Base-by-base conservation (phyloP, 1,140 invertebrate genomes). In the Temnothorax longispinosus region DNA sequence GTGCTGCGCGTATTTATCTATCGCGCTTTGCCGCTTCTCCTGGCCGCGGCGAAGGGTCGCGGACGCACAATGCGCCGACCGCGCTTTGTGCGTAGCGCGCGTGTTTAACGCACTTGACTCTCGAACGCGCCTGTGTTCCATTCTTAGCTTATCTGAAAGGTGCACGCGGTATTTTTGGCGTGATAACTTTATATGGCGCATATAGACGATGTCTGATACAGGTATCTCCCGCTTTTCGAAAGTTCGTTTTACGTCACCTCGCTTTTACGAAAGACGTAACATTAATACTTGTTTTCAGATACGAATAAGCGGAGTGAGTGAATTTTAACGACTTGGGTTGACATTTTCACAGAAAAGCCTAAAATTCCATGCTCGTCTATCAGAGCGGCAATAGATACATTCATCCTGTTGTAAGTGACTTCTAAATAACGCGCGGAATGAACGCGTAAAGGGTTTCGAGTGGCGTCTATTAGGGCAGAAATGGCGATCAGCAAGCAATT, bases 401-500 rank as follows among this genome's bases (percentile, higher is more conserved):
- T 56, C 64, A 50, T 15, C 27, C 27, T 75, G 67, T 87, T 88
- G 64, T 62, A 84, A 52, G 64, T 82, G 77, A 87, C 8, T 44
- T 72, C 21, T 67, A 76, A 89, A 87, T 77, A 87, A 76, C 84
- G 84, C 50, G 67, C 67, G 58, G 65, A 58, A 58, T 72, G 54
- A 65, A 65, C 60, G 11, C 10, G 18, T 4, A 87, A 41, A 89
- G 80, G 89, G 75, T 89, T 88, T 90, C 87, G 84, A 67, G 84
- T 56, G 50, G 75, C 67, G 60, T 87, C 86, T 88, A 85, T 90
- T 87, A 90, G 78, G 38, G 62, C 75, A 85, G 35, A 85, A 80
- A 6, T 89, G 82, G 82, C 88, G 74, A 76, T 87, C 85, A 62
- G 85, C 81, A 81, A 62, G 85, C 81, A 81, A 90, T 90, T 90